phyloP scores from a whole-genome alignment of 2,113 vertebrate species.

The Aphelocoma coerulescens region DNA sequence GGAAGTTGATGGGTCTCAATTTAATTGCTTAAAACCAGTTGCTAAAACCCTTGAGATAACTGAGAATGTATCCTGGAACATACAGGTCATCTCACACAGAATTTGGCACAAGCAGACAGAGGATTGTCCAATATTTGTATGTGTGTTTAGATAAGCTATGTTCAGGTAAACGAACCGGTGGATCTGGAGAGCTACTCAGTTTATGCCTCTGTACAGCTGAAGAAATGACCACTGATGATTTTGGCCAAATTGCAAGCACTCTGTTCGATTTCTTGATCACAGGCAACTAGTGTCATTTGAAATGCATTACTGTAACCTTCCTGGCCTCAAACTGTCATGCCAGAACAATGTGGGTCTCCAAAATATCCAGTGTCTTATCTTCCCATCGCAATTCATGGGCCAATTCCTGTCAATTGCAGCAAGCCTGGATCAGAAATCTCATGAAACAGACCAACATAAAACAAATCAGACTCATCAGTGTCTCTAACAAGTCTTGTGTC shows the following conservation, averaged over 20 bases:
- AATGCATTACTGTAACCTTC: slow-evolving; percentile 1
- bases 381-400: not conserved
- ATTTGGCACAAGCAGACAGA: not conserved
- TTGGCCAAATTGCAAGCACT: not conserved
- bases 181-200: not conserved
- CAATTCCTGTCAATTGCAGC: not conserved
- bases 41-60: not conserved
- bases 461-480: not conserved
- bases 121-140: not conserved
- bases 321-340: not conserved
- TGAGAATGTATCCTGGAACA: not conserved
- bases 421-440: not conserved
- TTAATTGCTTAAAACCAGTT: not conserved
- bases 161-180: not conserved
- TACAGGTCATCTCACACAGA: not conserved
- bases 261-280: not conserved
- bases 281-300: not conserved
- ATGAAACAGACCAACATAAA: not conserved
- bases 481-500: not conserved
- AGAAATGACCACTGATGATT: not conserved
- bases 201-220: not conserved
- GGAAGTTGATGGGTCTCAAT: not conserved
- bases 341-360: not conserved
- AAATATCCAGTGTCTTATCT: not conserved
- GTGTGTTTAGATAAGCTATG: not conserved